A percentile compares a stretch with the other conserved stretches of the same genome.
Evolutionary conservation across 2,888 invertebrate genomes (phyloP).

Genomic region (Nematopogon swammerdamellus): DNA sequence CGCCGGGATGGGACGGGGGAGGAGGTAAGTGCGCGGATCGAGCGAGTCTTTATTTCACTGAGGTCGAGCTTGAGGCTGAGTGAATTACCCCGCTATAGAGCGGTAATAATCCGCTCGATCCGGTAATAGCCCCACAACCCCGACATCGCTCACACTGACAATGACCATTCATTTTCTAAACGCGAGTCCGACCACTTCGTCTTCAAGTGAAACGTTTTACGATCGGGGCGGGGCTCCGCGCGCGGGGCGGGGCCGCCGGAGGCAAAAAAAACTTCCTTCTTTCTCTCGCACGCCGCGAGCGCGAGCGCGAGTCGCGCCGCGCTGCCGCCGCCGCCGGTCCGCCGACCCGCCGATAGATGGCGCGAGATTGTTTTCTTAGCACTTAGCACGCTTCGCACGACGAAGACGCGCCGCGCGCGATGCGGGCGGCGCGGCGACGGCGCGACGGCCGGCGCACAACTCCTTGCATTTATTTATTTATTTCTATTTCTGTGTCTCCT

Average conservation of each 20-base stretch:
- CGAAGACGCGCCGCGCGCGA: too few species aligned
- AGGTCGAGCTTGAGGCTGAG: background rate
- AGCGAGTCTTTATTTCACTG: background rate
- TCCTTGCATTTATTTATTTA: conserved; percentile 18
- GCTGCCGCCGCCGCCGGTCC: background rate
- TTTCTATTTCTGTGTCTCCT: conserved; percentile 42
- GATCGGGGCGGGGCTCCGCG: conserved; percentile 23
- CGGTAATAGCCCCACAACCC: background rate
- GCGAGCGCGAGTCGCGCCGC: conserved; percentile 9
- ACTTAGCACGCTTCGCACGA: too few species aligned
- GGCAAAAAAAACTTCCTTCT: background rate
- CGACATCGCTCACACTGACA: background rate
- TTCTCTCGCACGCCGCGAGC: conserved; percentile 18
- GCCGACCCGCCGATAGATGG: too few species aligned
- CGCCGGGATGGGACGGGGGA: background rate
- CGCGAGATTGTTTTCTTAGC: too few species aligned
- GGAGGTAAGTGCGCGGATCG: background rate
- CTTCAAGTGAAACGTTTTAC: conserved; percentile 41
- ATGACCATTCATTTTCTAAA: background rate
- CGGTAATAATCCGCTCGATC: background rate
- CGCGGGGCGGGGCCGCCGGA: background rate
- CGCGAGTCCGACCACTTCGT: conserved; percentile 17
- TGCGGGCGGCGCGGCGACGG: too few species aligned
- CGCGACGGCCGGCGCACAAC: background rate
- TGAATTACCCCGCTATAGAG: background rate